Base-by-base conservation (phyloP, 2,888 invertebrate genomes). In the Hypomecis atomaria region DNA sequence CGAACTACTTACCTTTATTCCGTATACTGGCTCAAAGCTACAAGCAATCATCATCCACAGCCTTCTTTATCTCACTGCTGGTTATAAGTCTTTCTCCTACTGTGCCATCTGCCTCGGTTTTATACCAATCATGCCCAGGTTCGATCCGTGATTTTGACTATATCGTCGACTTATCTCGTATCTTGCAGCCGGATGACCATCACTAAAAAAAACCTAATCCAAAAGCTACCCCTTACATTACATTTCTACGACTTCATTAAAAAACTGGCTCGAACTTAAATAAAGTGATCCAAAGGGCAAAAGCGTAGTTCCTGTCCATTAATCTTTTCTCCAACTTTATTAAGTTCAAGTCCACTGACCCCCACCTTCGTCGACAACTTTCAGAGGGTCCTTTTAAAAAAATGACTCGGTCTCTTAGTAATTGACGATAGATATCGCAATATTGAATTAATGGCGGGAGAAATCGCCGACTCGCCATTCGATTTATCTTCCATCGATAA, bases 401-500 rank as follows among this genome's bases (percentile, higher is more conserved):
- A 79, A 78, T 73, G 75, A 71, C 59, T 71, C 57, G 62, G 63
- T 74, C 71, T 69, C 63, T 52, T 70, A 72, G 73, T 78, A 80
- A 83, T 79, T 75, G 73, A 76, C 74, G 79, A 81, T 83, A 71
- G 76, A 73, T 76, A 80, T 81, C 78, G 67, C 73, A 74, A 80
- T 81, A 78, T 74, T 70, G 75, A 80, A 83, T 83, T 82, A 83
- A 83, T 82, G 81, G 76, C 60, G 67, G 74, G 76, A 78, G 76
- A 78, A 79, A 83, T 77, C 81, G 75, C 66, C 67, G 67, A 75
- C 67, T 76, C 75, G 72, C 61, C 71, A 68, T 62, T 73, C 80
- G 71, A 85, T 85, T 83, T 82, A 84, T 85, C 82, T 82, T 71
- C 59, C 45, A 61, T 66, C 74, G 86, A 86, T 87, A 86, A 84